A percentile compares a stretch with the other conserved stretches of the same genome.
These are phyloP conservation scores for Hassar affinis DNA, from an alignment of 2,113 vertebrate genomes.

Conservation along the genomic window DNA sequence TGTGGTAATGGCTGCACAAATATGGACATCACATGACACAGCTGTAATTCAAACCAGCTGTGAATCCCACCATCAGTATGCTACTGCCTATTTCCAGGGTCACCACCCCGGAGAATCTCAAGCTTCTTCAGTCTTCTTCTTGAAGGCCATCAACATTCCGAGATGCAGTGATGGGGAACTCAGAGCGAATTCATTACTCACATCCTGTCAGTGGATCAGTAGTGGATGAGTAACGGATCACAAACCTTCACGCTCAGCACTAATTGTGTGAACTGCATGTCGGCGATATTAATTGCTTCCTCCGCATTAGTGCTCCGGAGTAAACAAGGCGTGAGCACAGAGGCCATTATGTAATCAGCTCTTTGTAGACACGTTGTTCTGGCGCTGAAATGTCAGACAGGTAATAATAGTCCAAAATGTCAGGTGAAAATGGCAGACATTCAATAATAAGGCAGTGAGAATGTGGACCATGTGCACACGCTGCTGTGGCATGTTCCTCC, in stretches of 20 bases:
- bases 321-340: constrained; percentile 46
- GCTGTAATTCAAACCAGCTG: neutral
- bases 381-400: constrained; percentile 55
- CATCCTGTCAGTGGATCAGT: constrained; percentile 15
- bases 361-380: constrained; percentile 52
- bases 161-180: neutral
- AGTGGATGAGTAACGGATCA: constrained; percentile 34
- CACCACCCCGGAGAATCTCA: no score
- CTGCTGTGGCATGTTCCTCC: neutral
- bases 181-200: neutral
- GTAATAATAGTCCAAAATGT: constrained; percentile 65
- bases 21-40: neutral
- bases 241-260: constrained; percentile 46
- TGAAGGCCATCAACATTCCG: neutral
- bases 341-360: constrained; percentile 52
- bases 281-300: constrained; percentile 54
- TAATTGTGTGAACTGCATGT: constrained; percentile 51
- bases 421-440: constrained; percentile 63
- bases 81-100: neutral
- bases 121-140: neutral
- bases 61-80: neutral
- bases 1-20: neutral
- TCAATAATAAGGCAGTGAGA: constrained; percentile 46
- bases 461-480: constrained; percentile 23
- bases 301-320: constrained; percentile 43